Conservation (phyloP, 1,140 invertebrate species). For the Sitodiplosis mosellana region DNA sequence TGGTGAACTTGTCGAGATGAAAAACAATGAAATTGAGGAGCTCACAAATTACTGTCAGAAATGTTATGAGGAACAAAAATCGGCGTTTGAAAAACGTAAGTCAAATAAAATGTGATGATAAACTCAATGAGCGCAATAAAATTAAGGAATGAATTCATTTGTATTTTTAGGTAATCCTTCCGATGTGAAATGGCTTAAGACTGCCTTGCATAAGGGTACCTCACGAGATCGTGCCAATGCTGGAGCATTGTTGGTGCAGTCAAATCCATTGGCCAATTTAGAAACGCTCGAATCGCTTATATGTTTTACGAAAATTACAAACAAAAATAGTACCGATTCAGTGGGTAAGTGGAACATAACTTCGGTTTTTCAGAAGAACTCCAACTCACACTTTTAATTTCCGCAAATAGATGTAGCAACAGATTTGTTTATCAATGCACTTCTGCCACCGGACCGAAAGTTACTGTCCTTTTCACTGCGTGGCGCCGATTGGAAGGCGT, state of each 20-base stretch:
- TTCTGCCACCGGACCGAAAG: constrained; percentile 45
- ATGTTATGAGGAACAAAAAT: constrained; percentile 16
- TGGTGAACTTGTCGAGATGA: constrained; percentile 21
- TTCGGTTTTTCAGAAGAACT: too few species aligned
- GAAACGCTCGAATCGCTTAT: constrained; percentile 39
- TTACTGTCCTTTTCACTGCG: constrained; percentile 44
- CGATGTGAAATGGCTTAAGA: constrained; percentile 43
- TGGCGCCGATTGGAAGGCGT: constrained; percentile 24
- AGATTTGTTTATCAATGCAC: constrained; percentile 48
- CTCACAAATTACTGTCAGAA: constrained; percentile 17
- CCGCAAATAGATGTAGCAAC: constrained; percentile 33
- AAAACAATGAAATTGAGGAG: constrained; percentile 20
- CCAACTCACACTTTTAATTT: not conserved
- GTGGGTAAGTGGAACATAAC: too few species aligned
- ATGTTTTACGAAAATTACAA: constrained; percentile 47
- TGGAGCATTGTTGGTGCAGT: constrained; percentile 50
- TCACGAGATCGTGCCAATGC: constrained; percentile 59
- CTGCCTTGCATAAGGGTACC: constrained; percentile 51
- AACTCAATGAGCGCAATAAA: not conserved
- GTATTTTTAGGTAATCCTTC: constrained; percentile 15
- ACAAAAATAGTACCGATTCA: constrained; percentile 42
- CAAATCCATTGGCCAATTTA: constrained; percentile 56
- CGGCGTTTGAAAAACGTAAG: constrained; percentile 15
- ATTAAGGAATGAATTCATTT: not conserved
- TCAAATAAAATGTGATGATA: not conserved